Evolutionary conservation across 2,113 vertebrate genomes (phyloP), one percentile per base, ranked within the genome.

Genomic region (Cinclus cinclus): DNA sequence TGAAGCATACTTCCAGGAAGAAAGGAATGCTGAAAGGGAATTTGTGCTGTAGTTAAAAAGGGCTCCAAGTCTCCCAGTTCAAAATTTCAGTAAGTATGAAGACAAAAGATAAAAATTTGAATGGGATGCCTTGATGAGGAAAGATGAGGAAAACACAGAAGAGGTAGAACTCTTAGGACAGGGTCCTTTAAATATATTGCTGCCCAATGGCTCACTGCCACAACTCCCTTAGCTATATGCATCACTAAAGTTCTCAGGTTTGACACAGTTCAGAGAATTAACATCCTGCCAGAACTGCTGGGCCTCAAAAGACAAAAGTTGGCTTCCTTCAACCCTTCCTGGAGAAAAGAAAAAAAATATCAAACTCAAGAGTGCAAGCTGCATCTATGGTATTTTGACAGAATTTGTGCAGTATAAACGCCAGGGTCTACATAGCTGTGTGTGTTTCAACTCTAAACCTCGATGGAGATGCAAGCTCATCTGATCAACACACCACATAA

Each of bases 101-200:
- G 85, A 84, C 52, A 80, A 58, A 92, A 87, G 73, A 88, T 68
- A 46, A 56, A 69, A 87, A 91, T 81, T 90, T 84, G 44, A 89
- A 93, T 79, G 86, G 93, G 73, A 93, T 92, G 95, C 80, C 53
- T 94, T 69, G 52, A 93, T 90, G 80, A 92, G 31, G 37, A 88
- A 87, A 96, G 52, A 93, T 90, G 80, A 92, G 31, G 37, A 88
- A 87, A 96, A 92, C 83, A 95, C 0, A 93, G 88, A 96, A 93
- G 94, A 95, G 85, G 93, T 93, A 96, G 94, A 96, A 94, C 76
- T 96, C 71, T 84, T 84, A 75, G 73, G 88, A 91, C 62, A 79
- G 75, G 71, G 53, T 89, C 65, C 90, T 94, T 92, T 42, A 80
- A 91, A 90, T 49, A 62, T 73, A 93, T 74, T 94, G 82, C 85